Evolutionary conservation across 2,113 vertebrate species (phyloP), one percentile per base, ranked within the genome.

Genomic region (Pantherophis guttatus): DNA sequence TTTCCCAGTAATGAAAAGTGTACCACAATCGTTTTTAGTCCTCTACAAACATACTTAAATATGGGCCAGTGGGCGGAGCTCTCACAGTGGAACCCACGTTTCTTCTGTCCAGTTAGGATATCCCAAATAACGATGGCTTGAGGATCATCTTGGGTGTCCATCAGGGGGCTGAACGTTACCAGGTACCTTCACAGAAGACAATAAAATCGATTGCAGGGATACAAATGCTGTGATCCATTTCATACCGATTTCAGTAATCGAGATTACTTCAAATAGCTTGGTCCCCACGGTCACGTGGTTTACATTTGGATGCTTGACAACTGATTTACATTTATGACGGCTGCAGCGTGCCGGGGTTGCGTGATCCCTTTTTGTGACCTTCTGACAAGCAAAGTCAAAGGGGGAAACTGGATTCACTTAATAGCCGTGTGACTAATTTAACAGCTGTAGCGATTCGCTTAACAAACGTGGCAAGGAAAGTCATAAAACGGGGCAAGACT

Each of bases 121-220:
- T 99, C 99, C 99, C 99, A 99, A 96, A 99, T 99, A 95, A 99
- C 99, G 97, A 99, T 99, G 86, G 99, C 99, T 96, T 99, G 99
- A 70, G 99, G 99, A 93, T 99, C 99, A 91, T 99, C 99, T 95
- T 99, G 99, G 0, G 98, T 99, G 97, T 99, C 99, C 98, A 99
- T 98, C 87, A 99, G 97, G 23, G 99, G 99, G 96, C 99, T 99
- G 96, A 99, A 99, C 4, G 99, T 99, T 95, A 99, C 99, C 94
- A 99, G 98, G 86, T 99, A 99, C 92, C 99, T 99, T 95, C 93
- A 13, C 50, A 44, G 91, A 90, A 90, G 33, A 59, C 91, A 17
- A 50, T 93, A 48, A 96, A 89, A 89, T 6, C 2, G 9, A 53
- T 86, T 62, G 86, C 9, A 93, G 19, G 3, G 86, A 52, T 23